Conservation (phyloP, 1,140 invertebrate species). For the Eurosta solidaginis region DNA sequence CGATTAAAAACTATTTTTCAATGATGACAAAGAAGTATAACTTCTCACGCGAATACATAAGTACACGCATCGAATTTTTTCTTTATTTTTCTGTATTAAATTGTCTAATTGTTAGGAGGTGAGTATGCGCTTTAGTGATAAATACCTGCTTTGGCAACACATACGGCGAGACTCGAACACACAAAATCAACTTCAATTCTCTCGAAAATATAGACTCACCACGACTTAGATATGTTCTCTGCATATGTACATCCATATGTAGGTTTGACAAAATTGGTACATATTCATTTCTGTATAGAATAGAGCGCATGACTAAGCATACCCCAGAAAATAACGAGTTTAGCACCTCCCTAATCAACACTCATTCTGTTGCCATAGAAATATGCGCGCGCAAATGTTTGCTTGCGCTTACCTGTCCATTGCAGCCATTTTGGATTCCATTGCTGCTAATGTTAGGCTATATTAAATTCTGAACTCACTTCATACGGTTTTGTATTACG, state of each 20-base stretch:
- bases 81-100: no score
- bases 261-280: not conserved
- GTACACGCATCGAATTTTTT: no score
- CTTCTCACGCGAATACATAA: no score
- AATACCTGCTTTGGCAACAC: no score
- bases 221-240: not conserved
- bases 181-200: no score
- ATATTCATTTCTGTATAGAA: not conserved
- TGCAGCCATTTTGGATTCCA: constrained; percentile 58
- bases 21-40: no score
- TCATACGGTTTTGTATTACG: not conserved
- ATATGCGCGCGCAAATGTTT: not conserved
- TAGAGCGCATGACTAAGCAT: not conserved
- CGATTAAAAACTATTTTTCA: no score
- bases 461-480: not conserved
- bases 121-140: no score
- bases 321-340: not conserved
- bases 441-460: constrained; percentile 44
- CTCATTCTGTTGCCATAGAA: not conserved
- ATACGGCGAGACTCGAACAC: no score
- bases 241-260: not conserved
- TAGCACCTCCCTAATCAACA: not conserved
- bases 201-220: no score
- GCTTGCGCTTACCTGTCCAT: not conserved
- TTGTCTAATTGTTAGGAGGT: no score